These are phyloP conservation scores for Campylomormyrus tamandua DNA, from an alignment of 2,113 vertebrate genomes.

Conservation along the genomic window DNA sequence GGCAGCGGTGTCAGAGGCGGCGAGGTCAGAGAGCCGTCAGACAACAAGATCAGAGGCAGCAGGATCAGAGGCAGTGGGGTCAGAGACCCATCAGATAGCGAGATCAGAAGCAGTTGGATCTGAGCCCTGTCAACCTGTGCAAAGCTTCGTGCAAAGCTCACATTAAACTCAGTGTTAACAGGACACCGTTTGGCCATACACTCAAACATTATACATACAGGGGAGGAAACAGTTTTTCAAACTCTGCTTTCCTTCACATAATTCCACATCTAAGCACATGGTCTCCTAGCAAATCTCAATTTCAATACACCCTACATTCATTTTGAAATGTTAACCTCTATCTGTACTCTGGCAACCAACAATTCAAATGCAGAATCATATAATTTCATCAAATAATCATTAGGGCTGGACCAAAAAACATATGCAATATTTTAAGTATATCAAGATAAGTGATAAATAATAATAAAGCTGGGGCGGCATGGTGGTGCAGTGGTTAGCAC, in stretches of 20 bases:
- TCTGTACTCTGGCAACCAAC: not conserved
- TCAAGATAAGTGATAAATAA: not conserved
- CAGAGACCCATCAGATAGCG: not conserved
- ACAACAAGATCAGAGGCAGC: not conserved
- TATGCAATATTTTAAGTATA: not conserved
- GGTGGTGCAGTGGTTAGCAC: too few species aligned
- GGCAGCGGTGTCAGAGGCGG: not conserved
- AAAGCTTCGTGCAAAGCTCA: not conserved
- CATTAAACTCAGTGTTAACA: not conserved
- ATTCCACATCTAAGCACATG: not conserved
- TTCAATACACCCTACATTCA: not conserved
- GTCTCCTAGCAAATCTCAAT: not conserved
- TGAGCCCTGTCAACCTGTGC: not conserved
- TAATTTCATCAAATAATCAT: not conserved
- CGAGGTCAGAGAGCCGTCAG: not conserved
- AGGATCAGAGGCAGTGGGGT: not conserved
- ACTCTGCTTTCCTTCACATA: not conserved
- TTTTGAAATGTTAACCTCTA: not conserved
- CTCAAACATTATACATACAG: not conserved
- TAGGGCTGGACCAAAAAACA: not conserved
- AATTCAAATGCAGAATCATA: not conserved
- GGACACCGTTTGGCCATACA: not conserved
- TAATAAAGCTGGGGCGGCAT: too few species aligned
- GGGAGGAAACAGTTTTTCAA: not conserved
- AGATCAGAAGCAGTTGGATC: not conserved